Base-by-base conservation (phyloP, 2,797 vertebrate genomes). In the Pseudotriccus pelzelni region DNA sequence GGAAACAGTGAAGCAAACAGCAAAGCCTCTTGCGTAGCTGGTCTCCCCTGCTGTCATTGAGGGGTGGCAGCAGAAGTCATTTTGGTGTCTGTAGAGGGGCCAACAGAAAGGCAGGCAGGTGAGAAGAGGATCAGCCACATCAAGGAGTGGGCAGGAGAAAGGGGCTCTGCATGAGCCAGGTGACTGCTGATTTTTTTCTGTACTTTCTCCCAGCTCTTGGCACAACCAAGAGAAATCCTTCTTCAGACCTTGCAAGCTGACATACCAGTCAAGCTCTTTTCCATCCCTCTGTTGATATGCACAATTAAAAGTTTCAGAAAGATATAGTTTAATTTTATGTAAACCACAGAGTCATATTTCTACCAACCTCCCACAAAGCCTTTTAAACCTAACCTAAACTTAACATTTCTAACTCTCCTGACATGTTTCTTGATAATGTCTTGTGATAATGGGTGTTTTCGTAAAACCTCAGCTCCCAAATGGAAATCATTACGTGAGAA, bases 301-400 rank as follows among this genome's bases (percentile, higher is more conserved):
- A 15, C 59, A 67, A 69, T 10, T 77, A 68, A 59, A 93, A 87
- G 66, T 80, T 85, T 85, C 90, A 87, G 44, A 83, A 84, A 83
- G 43, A 84, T 53, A 52, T 32, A 59, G 59, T 69, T 89, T 73
- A 92, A 93, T 34, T 55, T 41, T 44, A 60, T 63, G 30, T 60
- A 87, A 91, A 89, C n/a, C 14, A 11, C 34, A 87, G 53, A 75
- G 37, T 59, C 32, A 2, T 70, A 62, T 94, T 90, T 84, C 64
- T 82, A 59, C 28, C 67, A 93, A 73, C 59, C 79, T 94, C 88
- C 82, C 83, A 81, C 72, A 89, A 77, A 95, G 60, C 60, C 66
- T 67, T 91, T 89, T 56, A 79, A 69, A 77, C 36, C 28, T 56
- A 83, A 70, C 78, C 75, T 67, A 74, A 91, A 69, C 39, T 47